phyloP scores from a whole-genome alignment of 92 coral and sea anemone species.

The Epizoanthus rinbou region DNA sequence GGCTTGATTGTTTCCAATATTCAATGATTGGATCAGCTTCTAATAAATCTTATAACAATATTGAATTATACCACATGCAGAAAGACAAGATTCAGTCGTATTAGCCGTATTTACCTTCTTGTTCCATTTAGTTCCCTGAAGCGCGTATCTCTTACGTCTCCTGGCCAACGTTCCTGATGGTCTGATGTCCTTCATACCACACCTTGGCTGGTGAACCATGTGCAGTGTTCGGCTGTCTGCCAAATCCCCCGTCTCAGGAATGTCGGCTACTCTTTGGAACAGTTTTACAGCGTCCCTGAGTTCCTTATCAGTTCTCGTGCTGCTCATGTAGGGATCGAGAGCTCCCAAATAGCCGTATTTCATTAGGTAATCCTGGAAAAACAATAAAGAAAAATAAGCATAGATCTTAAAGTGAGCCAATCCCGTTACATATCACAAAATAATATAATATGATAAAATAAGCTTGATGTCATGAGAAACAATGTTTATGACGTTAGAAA shows the following conservation, averaged over 20 bases:
- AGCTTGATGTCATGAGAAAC: no score
- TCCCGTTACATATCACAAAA: not conserved
- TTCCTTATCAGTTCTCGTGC: conserved; percentile 28
- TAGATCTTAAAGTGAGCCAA: not conserved
- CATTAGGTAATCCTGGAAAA: conserved; percentile 16
- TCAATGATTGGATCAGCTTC: no score
- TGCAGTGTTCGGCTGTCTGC: conserved; percentile 37
- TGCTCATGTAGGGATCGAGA: not conserved
- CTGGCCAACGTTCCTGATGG: conserved; percentile 3
- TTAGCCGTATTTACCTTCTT: conserved; percentile 29
- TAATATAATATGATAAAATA: not conserved
- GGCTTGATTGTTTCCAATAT: no score
- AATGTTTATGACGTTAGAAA: no score
- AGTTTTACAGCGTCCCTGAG: conserved; percentile 24
- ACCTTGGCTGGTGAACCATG: conserved; percentile 29
- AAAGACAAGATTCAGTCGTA: no score
- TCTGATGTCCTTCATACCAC: conserved; percentile 17
- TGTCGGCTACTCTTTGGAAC: conserved; percentile 30
- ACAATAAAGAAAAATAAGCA: not conserved
- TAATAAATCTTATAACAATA: no score
- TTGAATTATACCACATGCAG: no score
- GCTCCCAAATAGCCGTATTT: conserved; percentile 22
- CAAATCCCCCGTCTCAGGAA: conserved; percentile 31
- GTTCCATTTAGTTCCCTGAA: conserved; percentile 38
- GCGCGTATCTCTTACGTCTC: conserved; percentile 29